Evolutionary conservation across 2,797 vertebrate species (phyloP), one percentile per base, ranked within the genome.

Genomic region (Alcedo atthis): DNA sequence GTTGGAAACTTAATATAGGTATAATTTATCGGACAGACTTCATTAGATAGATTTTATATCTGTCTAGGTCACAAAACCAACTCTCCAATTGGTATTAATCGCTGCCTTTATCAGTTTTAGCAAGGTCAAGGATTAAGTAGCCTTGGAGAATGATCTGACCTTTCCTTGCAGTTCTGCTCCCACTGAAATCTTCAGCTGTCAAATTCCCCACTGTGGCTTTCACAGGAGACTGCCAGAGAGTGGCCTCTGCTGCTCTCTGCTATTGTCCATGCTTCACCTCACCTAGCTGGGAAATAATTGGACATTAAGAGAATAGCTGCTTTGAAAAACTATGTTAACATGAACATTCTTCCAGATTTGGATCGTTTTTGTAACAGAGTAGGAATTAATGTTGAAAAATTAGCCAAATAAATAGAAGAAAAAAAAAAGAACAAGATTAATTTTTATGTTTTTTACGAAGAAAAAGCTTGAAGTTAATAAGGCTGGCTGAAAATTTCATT

Each of bases 121-220:
- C 55, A 67, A 79, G 66, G 48, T 91, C 80, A 87, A 81, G 48
- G 66, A 83, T 85, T 87, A 91, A 81, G 32, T 20, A 73, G 48
- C 16, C 20, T 48, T 55, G 69, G 32, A 76, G 69, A 62, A 55
- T 20, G 30, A 64, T 73, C 28, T 61, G 73, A 85, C 33, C 43
- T 75, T 46, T 78, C 51, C 4, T 7, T 81, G 69, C 18, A n/a
- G 22, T 75, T 80, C 46, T 58, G 6, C 12, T 87, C 30, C 14
- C 87, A 71, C 17, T 2, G 2, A 89, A 75, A 81, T 15, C 21
- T 80, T 77, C 53, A 77, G 62, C 30, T 81, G 54, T 63, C 54
- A 75, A 40, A 68, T 51, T 83, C 43, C 55, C 15, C 55, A 1
- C 8, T 48, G 32, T 12, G 59, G 15, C 5, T 78, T 95, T 76